phyloP scores from a whole-genome alignment of 2,888 invertebrate species.

The Eristalinus sepulchralis region DNA sequence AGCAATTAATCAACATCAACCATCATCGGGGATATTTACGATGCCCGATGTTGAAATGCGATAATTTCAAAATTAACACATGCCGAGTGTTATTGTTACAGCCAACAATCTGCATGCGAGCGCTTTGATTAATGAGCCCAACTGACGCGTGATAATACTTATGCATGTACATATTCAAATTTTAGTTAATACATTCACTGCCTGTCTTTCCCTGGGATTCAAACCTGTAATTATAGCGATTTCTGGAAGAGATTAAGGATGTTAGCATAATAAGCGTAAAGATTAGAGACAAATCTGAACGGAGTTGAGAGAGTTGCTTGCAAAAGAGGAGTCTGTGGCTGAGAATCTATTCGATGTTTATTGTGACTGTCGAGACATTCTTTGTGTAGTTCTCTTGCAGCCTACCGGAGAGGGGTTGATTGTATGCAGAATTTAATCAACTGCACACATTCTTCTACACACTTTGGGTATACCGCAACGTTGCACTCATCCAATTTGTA shows the following conservation, averaged over 20 bases:
- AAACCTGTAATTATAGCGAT: neutral
- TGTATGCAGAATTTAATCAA: no score
- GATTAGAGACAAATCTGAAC: no score
- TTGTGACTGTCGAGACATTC: no score
- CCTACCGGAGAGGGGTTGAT: no score
- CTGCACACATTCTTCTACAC: no score
- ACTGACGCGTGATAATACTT: neutral
- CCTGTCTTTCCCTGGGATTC: neutral
- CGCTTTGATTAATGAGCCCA: neutral
- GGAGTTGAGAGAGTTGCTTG: no score
- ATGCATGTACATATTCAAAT: neutral
- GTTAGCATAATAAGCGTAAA: neutral
- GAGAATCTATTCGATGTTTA: no score
- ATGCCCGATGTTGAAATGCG: neutral
- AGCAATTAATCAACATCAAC: neutral
- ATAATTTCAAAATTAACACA: neutral
- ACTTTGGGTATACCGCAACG: no score
- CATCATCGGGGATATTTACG: neutral
- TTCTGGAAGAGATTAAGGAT: neutral
- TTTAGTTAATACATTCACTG: neutral
- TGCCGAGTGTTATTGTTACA: neutral
- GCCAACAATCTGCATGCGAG: neutral
- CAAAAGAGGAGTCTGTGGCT: no score
- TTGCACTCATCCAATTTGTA: no score
- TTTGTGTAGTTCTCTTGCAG: no score